Evolutionary conservation across 2,797 vertebrate species (phyloP).

Genomic region (Tenualosa thibaudeaui): DNA sequence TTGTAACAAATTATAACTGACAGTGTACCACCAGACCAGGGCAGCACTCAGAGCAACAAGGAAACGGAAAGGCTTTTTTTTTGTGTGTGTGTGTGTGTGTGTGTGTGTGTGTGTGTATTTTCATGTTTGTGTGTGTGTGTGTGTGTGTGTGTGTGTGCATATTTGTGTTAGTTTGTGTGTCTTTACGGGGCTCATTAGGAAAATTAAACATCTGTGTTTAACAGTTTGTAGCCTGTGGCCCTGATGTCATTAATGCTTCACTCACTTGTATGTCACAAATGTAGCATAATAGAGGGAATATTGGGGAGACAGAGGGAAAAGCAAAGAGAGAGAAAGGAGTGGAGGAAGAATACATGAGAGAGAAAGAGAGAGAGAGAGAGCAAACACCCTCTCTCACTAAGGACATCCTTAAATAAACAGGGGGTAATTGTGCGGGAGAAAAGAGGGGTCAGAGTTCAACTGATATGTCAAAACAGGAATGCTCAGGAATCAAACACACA

Average conservation of each 20-base stretch:
- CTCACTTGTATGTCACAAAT: slow-evolving; percentile 36
- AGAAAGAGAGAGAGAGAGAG: neutral
- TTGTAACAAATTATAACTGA: neutral
- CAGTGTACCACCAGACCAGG: neutral
- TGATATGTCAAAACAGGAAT: slow-evolving; percentile 64
- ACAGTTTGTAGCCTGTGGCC: slow-evolving; percentile 53
- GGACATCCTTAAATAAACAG: slow-evolving; percentile 65
- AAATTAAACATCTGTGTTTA: slow-evolving; percentile 67
- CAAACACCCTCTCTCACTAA: slow-evolving; percentile 49
- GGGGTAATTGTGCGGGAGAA: slow-evolving; percentile 62
- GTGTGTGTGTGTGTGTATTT: neutral
- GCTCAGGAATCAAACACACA: neutral
- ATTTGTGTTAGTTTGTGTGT: neutral
- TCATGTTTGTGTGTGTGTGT: neutral
- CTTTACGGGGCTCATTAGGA: slow-evolving; percentile 29
- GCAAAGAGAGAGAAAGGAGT: slow-evolving; percentile 22
- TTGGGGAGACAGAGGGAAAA: slow-evolving; percentile 40
- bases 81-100: neutral
- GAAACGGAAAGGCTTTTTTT: neutral
- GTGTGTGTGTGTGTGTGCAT: slow-evolving; percentile 2
- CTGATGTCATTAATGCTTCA: slow-evolving; percentile 34
- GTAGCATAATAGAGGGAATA: slow-evolving; percentile 44
- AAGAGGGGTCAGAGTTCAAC: slow-evolving; percentile 61
- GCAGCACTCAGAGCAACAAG: neutral
- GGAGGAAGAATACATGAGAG: slow-evolving; percentile 12